These are phyloP conservation scores for Turdus rufiventris DNA, from an alignment of 2,113 vertebrate species.

Conservation along the genomic window DNA sequence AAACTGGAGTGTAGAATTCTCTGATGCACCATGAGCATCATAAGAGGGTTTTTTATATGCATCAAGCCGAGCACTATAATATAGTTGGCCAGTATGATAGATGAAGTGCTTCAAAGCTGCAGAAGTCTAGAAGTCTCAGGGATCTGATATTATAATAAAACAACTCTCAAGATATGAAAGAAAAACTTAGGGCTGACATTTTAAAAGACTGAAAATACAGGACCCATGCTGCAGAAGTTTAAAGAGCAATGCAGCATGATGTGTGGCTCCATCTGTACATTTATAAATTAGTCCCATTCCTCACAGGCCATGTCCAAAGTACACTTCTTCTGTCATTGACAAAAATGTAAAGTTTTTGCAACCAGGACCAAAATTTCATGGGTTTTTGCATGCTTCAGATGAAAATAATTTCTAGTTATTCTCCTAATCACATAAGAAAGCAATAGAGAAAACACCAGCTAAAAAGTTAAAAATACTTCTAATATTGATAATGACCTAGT, in stretches of 20 bases:
- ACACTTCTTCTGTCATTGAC: neutral
- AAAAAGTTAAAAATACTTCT: neutral
- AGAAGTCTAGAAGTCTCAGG: neutral
- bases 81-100: neutral
- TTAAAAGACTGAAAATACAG: neutral
- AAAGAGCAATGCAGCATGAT: neutral
- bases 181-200: neutral
- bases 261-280: neutral
- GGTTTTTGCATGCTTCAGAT: neutral
- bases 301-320: neutral
- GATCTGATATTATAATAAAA: neutral
- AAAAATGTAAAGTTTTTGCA: neutral
- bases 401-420: neutral
- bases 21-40: neutral
- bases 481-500: neutral
- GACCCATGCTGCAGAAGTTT: neutral
- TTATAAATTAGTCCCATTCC: neutral
- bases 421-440: neutral
- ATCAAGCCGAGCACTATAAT: neutral
- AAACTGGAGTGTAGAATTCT: neutral
- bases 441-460: neutral
- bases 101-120: neutral
- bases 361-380: neutral
- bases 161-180: neutral
- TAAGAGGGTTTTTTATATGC: neutral